These are phyloP conservation scores for Netelia fuscicornis DNA, from an alignment of 2,888 invertebrate species.

Conservation along the genomic window DNA sequence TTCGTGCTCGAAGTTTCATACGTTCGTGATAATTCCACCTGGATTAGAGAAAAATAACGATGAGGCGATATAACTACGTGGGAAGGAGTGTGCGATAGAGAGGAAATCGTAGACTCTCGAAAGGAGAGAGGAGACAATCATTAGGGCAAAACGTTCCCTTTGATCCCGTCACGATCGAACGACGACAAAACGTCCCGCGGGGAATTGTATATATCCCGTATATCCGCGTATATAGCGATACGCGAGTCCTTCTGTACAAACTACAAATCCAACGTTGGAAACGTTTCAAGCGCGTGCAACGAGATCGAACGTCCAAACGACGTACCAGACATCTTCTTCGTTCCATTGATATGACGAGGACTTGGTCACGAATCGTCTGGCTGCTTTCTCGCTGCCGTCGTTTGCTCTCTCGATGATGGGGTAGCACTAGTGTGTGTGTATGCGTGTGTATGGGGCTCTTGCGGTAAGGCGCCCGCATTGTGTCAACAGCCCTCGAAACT, in stretches of 20 bases:
- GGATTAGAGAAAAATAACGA: constrained; percentile 48
- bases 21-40: constrained; percentile 31
- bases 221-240: background rate
- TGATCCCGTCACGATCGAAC: constrained; percentile 79
- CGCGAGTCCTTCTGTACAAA: no score
- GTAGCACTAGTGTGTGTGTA: constrained; percentile 3
- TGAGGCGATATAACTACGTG: constrained; percentile 8
- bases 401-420: constrained; percentile 15
- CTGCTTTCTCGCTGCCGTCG: constrained; percentile 32
- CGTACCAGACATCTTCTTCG: constrained; percentile 30
- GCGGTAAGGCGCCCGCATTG: constrained; percentile 83
- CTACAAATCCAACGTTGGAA: constrained; percentile 42
- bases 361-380: constrained; percentile 64
- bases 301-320: constrained; percentile 36
- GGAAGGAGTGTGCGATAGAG: background rate
- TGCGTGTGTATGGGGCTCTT: constrained; percentile 69
- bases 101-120: constrained; percentile 51
- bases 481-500: constrained; percentile 79
- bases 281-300: constrained; percentile 41
- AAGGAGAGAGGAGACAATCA: constrained; percentile 74
- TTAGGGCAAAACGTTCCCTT: constrained; percentile 82
- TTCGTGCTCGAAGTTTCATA: constrained; percentile 14
- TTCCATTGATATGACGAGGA: constrained; percentile 64
- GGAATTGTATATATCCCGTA: constrained; percentile 40
- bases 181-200: constrained; percentile 48